A percentile compares a stretch with the other conserved stretches of the same genome.
phyloP scores from a whole-genome alignment of 1,140 invertebrate species.

The Drosophila pandora region DNA sequence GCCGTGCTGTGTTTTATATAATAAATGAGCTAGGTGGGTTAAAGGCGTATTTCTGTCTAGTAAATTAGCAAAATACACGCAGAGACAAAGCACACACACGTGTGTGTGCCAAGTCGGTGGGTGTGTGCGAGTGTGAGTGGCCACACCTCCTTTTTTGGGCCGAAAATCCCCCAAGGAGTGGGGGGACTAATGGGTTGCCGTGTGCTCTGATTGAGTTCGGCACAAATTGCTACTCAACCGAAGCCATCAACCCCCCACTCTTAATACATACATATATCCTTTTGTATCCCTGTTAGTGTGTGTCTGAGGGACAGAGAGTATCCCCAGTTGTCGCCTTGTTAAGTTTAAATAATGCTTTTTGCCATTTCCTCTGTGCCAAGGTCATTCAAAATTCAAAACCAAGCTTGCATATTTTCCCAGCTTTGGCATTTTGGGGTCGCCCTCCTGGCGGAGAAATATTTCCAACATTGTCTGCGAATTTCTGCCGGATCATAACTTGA shows the following conservation, averaged over 20 bases:
- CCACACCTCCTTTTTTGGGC: slow-evolving; percentile 39
- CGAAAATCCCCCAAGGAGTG: slow-evolving; percentile 45
- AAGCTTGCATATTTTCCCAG: slow-evolving; percentile 56
- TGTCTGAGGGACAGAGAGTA: slow-evolving; percentile 14
- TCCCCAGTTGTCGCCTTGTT: slow-evolving; percentile 76
- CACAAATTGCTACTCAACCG: slow-evolving; percentile 48
- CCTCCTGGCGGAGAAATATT: slow-evolving; percentile 48
- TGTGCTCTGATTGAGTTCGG: slow-evolving; percentile 78
- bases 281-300: slow-evolving; percentile 10
- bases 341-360: slow-evolving; percentile 80
- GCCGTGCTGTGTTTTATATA: slow-evolving; percentile 71
- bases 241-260: slow-evolving; percentile 43
- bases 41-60: slow-evolving; percentile 84
- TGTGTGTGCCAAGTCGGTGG: slow-evolving; percentile 9
- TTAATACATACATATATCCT: background rate
- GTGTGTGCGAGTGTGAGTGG: slow-evolving; percentile 1
- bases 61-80: slow-evolving; percentile 84
- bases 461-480: slow-evolving; percentile 75
- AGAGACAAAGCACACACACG: slow-evolving; percentile 52
- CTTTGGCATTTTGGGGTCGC: slow-evolving; percentile 42
- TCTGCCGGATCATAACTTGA: slow-evolving; percentile 75
- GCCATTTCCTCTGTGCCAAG: slow-evolving; percentile 80
- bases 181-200: slow-evolving; percentile 71
- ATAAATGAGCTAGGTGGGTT: slow-evolving; percentile 83
- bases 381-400: slow-evolving; percentile 83